These are phyloP conservation scores for Microctenopoma stevenorrisi DNA, from an alignment of 2,797 vertebrate species.

Conservation along the genomic window DNA sequence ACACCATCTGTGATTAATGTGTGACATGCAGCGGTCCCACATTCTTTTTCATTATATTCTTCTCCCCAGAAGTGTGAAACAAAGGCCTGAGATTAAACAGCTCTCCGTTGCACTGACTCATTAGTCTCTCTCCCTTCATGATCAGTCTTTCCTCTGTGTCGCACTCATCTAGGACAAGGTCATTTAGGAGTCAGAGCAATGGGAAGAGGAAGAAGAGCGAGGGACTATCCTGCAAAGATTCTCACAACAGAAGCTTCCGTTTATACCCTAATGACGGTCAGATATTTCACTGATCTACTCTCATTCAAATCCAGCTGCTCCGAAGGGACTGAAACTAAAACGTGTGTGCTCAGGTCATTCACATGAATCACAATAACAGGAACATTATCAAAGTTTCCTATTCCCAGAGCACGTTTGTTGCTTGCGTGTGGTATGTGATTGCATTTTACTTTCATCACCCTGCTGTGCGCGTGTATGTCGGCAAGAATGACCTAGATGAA, in stretches of 20 bases:
- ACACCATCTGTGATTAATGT: constrained; percentile 58
- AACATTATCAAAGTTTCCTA: constrained; percentile 45
- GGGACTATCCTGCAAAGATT: constrained; percentile 48
- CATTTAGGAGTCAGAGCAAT: constrained; percentile 63
- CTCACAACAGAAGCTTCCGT: constrained; percentile 28
- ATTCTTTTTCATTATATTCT: constrained; percentile 62
- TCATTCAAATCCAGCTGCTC: constrained; percentile 37
- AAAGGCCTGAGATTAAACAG: constrained; percentile 74
- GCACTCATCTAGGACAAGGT: constrained; percentile 71
- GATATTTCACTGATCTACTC: constrained; percentile 38
- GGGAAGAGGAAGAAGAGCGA: constrained; percentile 37
- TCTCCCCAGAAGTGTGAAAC: constrained; percentile 64
- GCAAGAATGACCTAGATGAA: constrained; percentile 69
- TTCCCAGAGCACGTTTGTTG: constrained; percentile 41
- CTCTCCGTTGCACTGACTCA: constrained; percentile 69
- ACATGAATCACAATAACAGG: constrained; percentile 27
- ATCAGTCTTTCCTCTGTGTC: constrained; percentile 56
- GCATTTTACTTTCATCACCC: constrained; percentile 79
- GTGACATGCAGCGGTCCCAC: constrained; percentile 40
- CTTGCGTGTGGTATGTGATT: constrained; percentile 68
- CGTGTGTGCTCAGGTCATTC: constrained; percentile 27
- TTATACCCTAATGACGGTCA: constrained; percentile 41
- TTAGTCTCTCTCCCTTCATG: constrained; percentile 64
- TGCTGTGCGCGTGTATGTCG: constrained; percentile 37
- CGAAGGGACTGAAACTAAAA: constrained; percentile 15